Conservation (phyloP, 2,888 invertebrate genomes). For the Aplocera efformata region DNA sequence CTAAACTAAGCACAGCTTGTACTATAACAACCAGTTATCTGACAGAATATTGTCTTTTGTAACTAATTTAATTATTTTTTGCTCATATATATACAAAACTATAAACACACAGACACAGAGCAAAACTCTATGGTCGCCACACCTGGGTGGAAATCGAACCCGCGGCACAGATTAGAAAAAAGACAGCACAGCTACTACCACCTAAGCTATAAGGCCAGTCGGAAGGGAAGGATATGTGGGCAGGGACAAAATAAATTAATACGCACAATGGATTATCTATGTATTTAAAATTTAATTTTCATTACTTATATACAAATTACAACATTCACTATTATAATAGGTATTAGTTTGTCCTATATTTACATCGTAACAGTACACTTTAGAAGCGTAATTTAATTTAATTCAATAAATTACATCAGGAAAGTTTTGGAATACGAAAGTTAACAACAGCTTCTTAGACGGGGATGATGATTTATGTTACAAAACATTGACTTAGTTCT, state of each 20-base stretch:
- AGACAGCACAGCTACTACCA: no score
- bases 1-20: no score
- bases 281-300: constrained; percentile 81
- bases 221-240: constrained; percentile 13
- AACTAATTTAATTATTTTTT: no score
- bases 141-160: no score
- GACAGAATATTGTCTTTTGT: no score
- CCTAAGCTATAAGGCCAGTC: no score
- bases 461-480: constrained; percentile 35
- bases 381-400: constrained; percentile 76
- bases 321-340: constrained; percentile 79
- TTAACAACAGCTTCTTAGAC: constrained; percentile 49
- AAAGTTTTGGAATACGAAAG: constrained; percentile 66
- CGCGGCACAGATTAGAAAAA: no score
- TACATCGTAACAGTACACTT: constrained; percentile 78
- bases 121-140: no score
- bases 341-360: constrained; percentile 78
- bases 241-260: constrained; percentile 48
- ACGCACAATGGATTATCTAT: constrained; percentile 73
- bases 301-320: constrained; percentile 81
- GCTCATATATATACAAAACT: no score
- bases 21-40: no score
- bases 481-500: no score
- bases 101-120: no score
- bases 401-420: constrained; percentile 73